These are phyloP conservation scores for Mobula hypostoma DNA, from an alignment of 2,113 vertebrate genomes.

Conservation along the genomic window DNA sequence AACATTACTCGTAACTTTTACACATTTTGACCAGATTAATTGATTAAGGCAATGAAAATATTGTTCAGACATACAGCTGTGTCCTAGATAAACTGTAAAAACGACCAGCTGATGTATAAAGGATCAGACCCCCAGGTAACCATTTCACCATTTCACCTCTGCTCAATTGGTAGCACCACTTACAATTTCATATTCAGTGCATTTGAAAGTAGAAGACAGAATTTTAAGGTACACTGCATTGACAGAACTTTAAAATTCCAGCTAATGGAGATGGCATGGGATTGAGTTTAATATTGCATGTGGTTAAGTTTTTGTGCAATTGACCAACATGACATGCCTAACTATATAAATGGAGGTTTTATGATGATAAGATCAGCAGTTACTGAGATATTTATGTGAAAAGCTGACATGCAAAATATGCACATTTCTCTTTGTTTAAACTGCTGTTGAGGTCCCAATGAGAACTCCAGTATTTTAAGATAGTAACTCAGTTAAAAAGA, in stretches of 20 bases:
- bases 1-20: not conserved
- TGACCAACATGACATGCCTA: constrained; percentile 73
- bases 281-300: constrained; percentile 63
- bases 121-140: not conserved
- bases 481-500: constrained; percentile 14
- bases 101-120: not conserved
- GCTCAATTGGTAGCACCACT: constrained; percentile 39
- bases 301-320: constrained; percentile 66
- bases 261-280: constrained; percentile 59
- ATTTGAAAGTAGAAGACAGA: constrained; percentile 38
- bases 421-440: constrained; percentile 43
- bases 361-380: constrained; percentile 88
- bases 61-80: not conserved
- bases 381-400: constrained; percentile 97
- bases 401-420: constrained; percentile 76
- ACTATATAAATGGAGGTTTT: constrained; percentile 86
- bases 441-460: not conserved
- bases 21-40: not conserved
- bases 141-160: not conserved
- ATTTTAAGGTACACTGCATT: constrained; percentile 49
- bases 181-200: constrained; percentile 41
- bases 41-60: not conserved
- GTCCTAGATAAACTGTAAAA: not conserved
- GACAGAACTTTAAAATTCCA: constrained; percentile 56
- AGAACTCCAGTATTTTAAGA: constrained; percentile 3